Evolutionary conservation across 2,888 invertebrate species (phyloP).

Genomic region (Amblyjoppa proteus): DNA sequence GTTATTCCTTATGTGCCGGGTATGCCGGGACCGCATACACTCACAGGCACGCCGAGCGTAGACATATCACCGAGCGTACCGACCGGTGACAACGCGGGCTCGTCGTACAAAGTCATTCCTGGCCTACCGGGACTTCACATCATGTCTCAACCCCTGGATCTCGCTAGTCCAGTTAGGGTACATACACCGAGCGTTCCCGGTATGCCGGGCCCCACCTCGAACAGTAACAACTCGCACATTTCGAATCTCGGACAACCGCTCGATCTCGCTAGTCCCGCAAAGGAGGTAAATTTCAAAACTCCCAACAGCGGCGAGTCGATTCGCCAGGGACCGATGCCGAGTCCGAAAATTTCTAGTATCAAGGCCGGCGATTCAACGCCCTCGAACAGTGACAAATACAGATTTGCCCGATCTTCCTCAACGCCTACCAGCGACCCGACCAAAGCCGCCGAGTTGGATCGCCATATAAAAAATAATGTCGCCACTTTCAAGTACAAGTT

Average conservation of each 20-base stretch:
- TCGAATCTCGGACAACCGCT: conserved; percentile 76
- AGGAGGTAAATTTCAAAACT: conserved; percentile 75
- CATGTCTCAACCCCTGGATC: conserved; percentile 77
- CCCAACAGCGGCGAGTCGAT: conserved; percentile 68
- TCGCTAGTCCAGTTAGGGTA: conserved; percentile 78
- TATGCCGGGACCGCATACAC: conserved; percentile 92
- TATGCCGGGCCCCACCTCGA: conserved; percentile 74
- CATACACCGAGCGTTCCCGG: conserved; percentile 74
- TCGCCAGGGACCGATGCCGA: conserved; percentile 67
- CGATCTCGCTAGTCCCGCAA: conserved; percentile 80
- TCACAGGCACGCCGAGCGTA: conserved; percentile 84
- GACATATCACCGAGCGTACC: conserved; percentile 79
- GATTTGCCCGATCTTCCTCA: conserved; percentile 64
- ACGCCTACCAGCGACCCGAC: conserved; percentile 69
- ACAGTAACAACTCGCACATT: background rate
- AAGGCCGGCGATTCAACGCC: conserved; percentile 62
- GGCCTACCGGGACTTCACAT: conserved; percentile 80
- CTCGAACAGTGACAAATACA: conserved; percentile 72
- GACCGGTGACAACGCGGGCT: conserved; percentile 69
- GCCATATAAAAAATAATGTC: conserved; percentile 73
- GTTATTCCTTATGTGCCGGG: conserved; percentile 95
- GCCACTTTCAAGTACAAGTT: conserved; percentile 70
- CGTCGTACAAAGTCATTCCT: conserved; percentile 79
- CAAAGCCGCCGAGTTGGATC: conserved; percentile 72
- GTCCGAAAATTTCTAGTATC: conserved; percentile 75